Evolutionary conservation across 2,113 vertebrate genomes (phyloP), one percentile per base, ranked within the genome.

Genomic region (Crotalus horridus): DNA sequence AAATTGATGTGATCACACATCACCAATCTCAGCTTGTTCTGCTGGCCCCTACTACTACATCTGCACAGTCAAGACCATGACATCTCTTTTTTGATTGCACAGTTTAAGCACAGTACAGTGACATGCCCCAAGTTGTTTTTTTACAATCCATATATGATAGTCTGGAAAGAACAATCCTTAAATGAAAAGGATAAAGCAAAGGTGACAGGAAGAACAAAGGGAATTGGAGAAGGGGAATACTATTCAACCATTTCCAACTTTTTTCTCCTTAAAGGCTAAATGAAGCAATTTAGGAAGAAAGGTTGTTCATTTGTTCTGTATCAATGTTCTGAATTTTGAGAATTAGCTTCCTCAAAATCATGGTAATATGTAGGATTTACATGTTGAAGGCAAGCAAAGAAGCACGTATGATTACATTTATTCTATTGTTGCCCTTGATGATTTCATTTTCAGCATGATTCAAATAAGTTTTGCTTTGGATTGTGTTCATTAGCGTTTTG

Each of bases 31-130:
- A 92, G 51, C 13, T 74, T 87, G 56, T 86, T 64, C 33, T 29
- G 74, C 48, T 53, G 64, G 24, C 43, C 12, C 33, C 87, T 85
- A 43, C 61, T 69, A 43, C 59, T 69, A 51, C 59, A 92, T 55
- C n/a, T 55, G 89, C 69, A 53, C 39, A 21, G 81, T 94, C 93
- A 94, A 92, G 92, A 92, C 51, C 39, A 92, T 87, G 85, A 85
- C 92, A 92, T 92, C 91, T 94, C 51, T n/a, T 89, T 91, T 90
- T 58, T 4, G 7, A 29, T 29, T 53, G 85, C 8, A 56, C 21
- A 39, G 61, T 69, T 91, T 51, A 48, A 2, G 12, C 59, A 33
- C 81, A 48, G 8, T 87, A 46, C 61, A 54, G 46, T 29, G 64
- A 51, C 29, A 8, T n/a, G 2, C 93, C 89, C 88, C 91, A 55